A percentile compares a stretch with the other conserved stretches of the same genome.
Evolutionary conservation across 1,140 invertebrate genomes (phyloP).

Genomic region (Maconellicoccus hirsutus): DNA sequence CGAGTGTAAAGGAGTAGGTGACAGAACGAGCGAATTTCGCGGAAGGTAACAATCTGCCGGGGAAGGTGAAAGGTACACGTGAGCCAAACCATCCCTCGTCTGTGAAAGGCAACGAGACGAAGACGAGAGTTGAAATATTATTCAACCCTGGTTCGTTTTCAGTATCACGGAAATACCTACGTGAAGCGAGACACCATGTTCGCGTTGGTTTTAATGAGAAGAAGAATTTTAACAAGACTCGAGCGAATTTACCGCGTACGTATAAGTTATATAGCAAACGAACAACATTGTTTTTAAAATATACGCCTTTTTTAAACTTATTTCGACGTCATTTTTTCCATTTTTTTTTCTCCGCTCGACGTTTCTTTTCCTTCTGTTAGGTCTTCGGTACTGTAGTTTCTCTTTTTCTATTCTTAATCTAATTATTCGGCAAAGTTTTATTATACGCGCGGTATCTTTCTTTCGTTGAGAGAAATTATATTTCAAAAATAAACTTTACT

Average conservation of each 20-base stretch:
- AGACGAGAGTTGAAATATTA: neutral
- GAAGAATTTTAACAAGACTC: neutral
- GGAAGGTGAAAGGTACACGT: no score
- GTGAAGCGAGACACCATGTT: neutral
- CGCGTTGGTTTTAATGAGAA: neutral
- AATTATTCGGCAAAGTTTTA: neutral
- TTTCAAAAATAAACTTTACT: conserved; percentile 6
- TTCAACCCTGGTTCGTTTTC: neutral
- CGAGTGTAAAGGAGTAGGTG: no score
- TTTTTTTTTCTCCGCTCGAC: neutral
- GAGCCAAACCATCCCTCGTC: no score
- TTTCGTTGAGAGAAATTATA: neutral
- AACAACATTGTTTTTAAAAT: neutral
- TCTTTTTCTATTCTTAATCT: neutral
- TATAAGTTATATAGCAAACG: neutral
- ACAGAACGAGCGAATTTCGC: no score
- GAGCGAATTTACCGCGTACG: neutral
- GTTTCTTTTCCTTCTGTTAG: no score
- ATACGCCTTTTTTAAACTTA: conserved; percentile 9
- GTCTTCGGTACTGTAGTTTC: no score
- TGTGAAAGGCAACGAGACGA: no score
- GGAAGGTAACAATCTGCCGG: no score
- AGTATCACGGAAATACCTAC: neutral
- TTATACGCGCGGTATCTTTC: neutral
- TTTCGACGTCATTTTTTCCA: neutral